Conservation (phyloP, 2,888 invertebrate species). For the Aproaerema taeniolella region DNA sequence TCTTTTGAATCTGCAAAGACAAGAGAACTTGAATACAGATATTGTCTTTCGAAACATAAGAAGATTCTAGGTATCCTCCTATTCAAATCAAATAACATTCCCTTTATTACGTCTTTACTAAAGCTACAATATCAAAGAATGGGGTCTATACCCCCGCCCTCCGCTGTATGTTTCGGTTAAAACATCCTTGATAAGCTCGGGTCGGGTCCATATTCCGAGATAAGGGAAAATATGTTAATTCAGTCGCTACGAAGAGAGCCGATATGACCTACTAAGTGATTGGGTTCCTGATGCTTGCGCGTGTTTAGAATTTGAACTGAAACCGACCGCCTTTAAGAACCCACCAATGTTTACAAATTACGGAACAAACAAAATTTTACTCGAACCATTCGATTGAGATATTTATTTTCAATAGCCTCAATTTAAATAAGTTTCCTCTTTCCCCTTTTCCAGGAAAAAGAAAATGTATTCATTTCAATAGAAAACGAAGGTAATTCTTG, state of each 20-base stretch:
- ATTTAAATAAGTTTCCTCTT: conserved; percentile 35
- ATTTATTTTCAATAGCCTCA: conserved; percentile 41
- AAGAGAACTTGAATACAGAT: no score
- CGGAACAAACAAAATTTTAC: conserved; percentile 37
- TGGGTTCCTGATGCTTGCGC: conserved; percentile 60
- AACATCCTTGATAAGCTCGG: conserved; percentile 64
- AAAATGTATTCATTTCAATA: conserved; percentile 7
- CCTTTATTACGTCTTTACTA: no score
- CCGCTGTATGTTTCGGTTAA: conserved; percentile 58
- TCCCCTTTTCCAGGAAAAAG: conserved; percentile 19
- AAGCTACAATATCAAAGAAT: no score
- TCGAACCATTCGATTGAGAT: conserved; percentile 45
- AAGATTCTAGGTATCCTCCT: no score
- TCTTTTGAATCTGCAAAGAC: no score
- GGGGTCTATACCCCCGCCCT: conserved; percentile 33
- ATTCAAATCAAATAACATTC: no score
- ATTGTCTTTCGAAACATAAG: no score
- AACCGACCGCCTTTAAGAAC: conserved; percentile 39
- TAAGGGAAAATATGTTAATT: conserved; percentile 76
- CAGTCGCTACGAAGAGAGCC: conserved; percentile 52
- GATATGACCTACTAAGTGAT: conserved; percentile 76
- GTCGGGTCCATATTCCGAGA: conserved; percentile 59
- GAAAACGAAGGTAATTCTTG: neutral
- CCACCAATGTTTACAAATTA: conserved; percentile 70
- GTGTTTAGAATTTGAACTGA: conserved; percentile 65